Base-by-base conservation (phyloP, 2,888 invertebrate genomes). In the Amphimallon solstitiale region DNA sequence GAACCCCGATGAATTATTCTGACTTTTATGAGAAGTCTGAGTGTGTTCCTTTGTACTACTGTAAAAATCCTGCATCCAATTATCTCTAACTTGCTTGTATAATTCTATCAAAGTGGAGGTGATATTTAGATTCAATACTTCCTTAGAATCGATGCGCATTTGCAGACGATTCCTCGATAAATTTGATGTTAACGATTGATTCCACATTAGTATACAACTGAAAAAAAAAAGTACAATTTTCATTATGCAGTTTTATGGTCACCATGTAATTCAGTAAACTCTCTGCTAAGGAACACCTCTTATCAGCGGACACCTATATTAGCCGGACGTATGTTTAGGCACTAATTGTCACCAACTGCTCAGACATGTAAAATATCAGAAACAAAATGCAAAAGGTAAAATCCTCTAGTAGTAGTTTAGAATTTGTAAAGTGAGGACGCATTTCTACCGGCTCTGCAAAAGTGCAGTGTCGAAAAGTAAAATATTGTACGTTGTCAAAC, bases 51-150 rank as follows among this genome's bases (percentile, higher is more conserved):
- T 63, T 15, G 65, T 46, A 4, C 60, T 66, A 48, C 71, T 79
- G 76, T 91, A 91, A 79, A 91, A 92, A 81, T 93, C 93, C 56
- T 90, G 90, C 1, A 90, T 92, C 97, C 97, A 97, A 79, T 92
- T 95, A 73, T 89, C 88, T 69, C 91, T 90, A 12, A 95, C 95
- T 71, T 90, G 88, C 70, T 89, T 88, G 76, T 90, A 91, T 21
- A 96, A 86, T 72, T 95, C 94, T 10, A 97, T 87, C 29, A 97
- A 86, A 1, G 96, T 92, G 14, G 93, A 91, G 0, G 98, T 98
- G 7, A 98, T 83, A 80, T 97, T 98, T 2, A 97, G 81, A 81
- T 95, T 92, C 9, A 98, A 86, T 40, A 91, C 84, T 72, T 94
- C 92, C 9, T 86, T 84, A 1, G 95, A 91, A 70, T 85, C 82